These are phyloP conservation scores for Calliphora vomitoria DNA, from an alignment of 2,888 invertebrate species.

Conservation along the genomic window DNA sequence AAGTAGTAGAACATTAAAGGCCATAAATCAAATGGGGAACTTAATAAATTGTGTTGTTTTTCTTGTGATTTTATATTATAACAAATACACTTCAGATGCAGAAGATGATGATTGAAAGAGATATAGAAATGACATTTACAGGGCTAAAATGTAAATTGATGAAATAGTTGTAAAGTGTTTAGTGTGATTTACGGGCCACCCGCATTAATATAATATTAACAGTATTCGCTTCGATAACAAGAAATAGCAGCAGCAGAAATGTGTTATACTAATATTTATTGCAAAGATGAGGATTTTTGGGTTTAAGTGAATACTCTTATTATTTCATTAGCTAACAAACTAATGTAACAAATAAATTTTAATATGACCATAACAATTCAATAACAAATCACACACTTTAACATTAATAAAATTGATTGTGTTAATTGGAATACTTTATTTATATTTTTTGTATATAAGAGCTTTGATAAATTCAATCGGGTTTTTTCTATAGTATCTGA, in stretches of 20 bases:
- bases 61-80: not conserved
- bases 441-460: not conserved
- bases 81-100: conserved; percentile 5
- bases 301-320: not conserved
- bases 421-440: too few relatives aligned
- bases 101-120: not conserved
- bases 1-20: not conserved
- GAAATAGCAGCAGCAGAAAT: too few relatives aligned
- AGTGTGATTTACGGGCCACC: not conserved
- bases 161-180: not conserved
- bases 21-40: conserved; percentile 29
- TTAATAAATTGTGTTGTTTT: not conserved
- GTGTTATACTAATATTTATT: too few relatives aligned
- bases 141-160: conserved; percentile 9
- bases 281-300: not conserved
- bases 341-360: not conserved
- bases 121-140: conserved; percentile 24
- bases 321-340: not conserved
- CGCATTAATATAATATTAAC: not conserved
- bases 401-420: too few relatives aligned
- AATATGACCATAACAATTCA: not conserved
- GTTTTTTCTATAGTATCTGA: too few relatives aligned
- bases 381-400: not conserved
- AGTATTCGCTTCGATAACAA: too few relatives aligned
- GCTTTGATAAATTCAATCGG: not conserved